These are phyloP conservation scores for Nyctereutes procyonoides DNA, from an alignment of 2,113 vertebrate species.

Conservation along the genomic window DNA sequence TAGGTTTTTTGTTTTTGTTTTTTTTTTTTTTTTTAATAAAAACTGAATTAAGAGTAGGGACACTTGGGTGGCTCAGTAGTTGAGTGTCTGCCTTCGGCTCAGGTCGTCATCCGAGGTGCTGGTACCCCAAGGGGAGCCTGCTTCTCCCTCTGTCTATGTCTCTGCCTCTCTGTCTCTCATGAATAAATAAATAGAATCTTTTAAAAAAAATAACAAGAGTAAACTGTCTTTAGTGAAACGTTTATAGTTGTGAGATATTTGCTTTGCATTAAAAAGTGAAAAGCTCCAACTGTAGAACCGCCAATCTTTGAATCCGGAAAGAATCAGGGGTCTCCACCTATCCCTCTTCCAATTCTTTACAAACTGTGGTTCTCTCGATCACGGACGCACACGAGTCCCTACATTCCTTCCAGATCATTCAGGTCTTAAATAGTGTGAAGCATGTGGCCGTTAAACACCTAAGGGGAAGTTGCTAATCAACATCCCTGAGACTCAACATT, in stretches of 20 bases:
- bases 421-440: neutral
- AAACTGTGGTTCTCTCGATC: neutral
- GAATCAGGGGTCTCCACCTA: neutral
- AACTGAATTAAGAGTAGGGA: conserved; percentile 14
- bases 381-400: neutral
- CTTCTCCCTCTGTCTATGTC: too few species aligned
- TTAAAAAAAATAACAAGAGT: neutral
- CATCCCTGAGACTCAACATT: neutral
- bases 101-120: too few species aligned
- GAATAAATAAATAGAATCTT: too few species aligned
- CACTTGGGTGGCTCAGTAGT: too few species aligned
- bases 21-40: neutral
- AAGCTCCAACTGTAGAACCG: neutral
- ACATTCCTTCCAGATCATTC: neutral
- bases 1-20: neutral
- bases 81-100: too few species aligned
- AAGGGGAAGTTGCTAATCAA: neutral
- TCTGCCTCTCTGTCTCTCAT: too few species aligned
- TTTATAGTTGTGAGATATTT: neutral
- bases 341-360: neutral
- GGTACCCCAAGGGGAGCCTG: too few species aligned
- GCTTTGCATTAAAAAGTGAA: neutral
- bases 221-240: conserved; percentile 17
- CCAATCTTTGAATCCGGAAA: neutral
- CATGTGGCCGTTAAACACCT: neutral